Evolutionary conservation across 2,797 vertebrate genomes (phyloP), one percentile per base, ranked within the genome.

Genomic region (Pangasius larnaudii): DNA sequence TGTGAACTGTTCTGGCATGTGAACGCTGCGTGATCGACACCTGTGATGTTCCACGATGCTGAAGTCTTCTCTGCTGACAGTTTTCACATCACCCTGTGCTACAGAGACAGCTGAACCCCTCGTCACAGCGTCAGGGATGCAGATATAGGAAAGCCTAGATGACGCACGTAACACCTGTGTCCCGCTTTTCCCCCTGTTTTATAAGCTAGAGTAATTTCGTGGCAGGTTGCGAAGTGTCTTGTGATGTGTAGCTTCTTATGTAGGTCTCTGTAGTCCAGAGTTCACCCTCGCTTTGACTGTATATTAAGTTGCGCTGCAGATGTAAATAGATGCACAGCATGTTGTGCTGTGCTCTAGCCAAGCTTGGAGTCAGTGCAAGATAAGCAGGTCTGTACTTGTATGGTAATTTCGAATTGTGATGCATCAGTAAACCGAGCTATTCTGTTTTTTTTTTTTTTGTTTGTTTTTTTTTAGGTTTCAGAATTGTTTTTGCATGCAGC

Each of bases 81-180:
- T 42, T 82, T 63, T 82, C 79, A 42, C 79, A 42, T 82, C 36
- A 42, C 56, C 19, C 56, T 61, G 11, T 61, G 56, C 79, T 42
- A 5, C 56, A 22, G 53, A 80, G 33, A 42, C 56, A 6, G 56
- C 1, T 18, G 36, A 61, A 7, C 33, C 33, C 51, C 51, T 46
- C 5, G 19, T 10, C 9, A 9, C 79, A 14, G 78, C 13, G 53
- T 14, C 14, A 2, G 22, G 56, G 78, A 39, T 61, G 78, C 78
- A 59, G 33, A 63, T 2, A 46, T 9, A 46, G 46, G 42, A 42
- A 42, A 42, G 5, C 42, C 42, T 42, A 42, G 42, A 7, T 6
- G 42, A 42, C 42, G 5, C n/a, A 51, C n/a, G 51, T 49, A 67
- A 51, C 59, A 83, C 61, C 61, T 67, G 59, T 27, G 79, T 82